These are phyloP conservation scores for Drosophila peninsularis DNA, from an alignment of 2,888 invertebrate species.

Conservation along the genomic window DNA sequence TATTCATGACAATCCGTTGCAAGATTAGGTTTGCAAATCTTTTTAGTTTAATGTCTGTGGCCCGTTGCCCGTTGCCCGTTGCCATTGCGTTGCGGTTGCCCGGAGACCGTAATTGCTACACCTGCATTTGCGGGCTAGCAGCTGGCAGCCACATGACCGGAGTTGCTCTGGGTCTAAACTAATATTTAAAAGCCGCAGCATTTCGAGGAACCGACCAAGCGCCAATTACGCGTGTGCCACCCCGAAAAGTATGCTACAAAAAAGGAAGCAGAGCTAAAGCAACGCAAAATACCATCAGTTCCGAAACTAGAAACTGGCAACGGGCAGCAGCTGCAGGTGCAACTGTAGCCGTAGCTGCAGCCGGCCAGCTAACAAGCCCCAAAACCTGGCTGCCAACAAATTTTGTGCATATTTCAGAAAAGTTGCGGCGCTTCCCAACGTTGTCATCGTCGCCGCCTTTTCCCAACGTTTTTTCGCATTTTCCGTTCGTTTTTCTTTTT, in stretches of 20 bases:
- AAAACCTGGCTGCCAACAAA: constrained; percentile 40
- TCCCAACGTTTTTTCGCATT: background rate
- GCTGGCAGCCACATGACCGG: constrained; percentile 36
- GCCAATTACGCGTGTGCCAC: constrained; percentile 65
- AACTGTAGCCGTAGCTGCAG: constrained; percentile 1
- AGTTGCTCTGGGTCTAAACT: constrained; percentile 41
- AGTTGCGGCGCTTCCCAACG: constrained; percentile 58
- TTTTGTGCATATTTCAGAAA: constrained; percentile 67
- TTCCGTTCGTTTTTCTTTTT: background rate
- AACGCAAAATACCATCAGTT: constrained; percentile 22
- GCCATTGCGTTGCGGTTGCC: constrained; percentile 25
- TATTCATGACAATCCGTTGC: background rate
- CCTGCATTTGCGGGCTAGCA: constrained; percentile 43
- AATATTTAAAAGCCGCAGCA: constrained; percentile 57
- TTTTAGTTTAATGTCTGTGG: constrained; percentile 17
- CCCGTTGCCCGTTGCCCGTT: too few species aligned
- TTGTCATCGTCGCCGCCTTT: constrained; percentile 40
- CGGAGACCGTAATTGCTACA: constrained; percentile 45
- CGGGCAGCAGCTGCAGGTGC: constrained; percentile 14
- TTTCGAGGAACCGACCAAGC: constrained; percentile 47
- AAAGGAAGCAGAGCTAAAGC: constrained; percentile 5
- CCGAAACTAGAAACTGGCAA: constrained; percentile 3
- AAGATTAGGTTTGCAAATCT: constrained; percentile 1
- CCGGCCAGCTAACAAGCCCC: constrained; percentile 26
- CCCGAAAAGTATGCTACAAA: constrained; percentile 38